A percentile compares a stretch with the other conserved stretches of the same genome.
Conservation (phyloP, 2,888 invertebrate genomes). For the Lasioglossum morio region DNA sequence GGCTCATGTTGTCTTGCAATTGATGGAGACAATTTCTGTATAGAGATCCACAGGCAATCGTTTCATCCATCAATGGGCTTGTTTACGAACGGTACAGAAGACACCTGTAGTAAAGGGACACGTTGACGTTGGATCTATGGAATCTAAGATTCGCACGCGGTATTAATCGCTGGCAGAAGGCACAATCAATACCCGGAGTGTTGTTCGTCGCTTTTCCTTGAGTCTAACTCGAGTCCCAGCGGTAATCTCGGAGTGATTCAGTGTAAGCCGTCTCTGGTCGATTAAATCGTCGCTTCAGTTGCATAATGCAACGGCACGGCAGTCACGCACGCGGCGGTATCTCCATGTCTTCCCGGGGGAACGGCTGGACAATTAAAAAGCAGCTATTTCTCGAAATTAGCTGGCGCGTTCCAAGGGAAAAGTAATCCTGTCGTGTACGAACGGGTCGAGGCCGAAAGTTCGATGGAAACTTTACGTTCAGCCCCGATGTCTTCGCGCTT, state of each 20-base stretch:
- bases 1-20: neutral
- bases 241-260: slow-evolving; percentile 43
- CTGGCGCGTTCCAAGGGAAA: slow-evolving; percentile 16
- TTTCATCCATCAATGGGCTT: neutral
- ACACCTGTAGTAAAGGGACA: neutral
- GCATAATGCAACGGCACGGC: slow-evolving; percentile 41
- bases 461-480: slow-evolving; percentile 8
- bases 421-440: slow-evolving; percentile 15
- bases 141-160: neutral
- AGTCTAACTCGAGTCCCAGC: slow-evolving; percentile 17
- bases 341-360: slow-evolving; percentile 17
- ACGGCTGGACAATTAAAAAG: slow-evolving; percentile 30
- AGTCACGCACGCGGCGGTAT: slow-evolving; percentile 35
- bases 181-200: neutral
- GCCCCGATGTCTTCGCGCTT: slow-evolving; percentile 5
- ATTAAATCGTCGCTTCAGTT: slow-evolving; percentile 49
- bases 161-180: neutral
- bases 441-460: neutral
- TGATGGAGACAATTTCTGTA: neutral
- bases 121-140: neutral
- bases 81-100: neutral
- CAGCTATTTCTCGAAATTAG: slow-evolving; percentile 44
- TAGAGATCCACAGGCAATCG: neutral
- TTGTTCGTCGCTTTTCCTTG: slow-evolving; percentile 8
- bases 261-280: slow-evolving; percentile 35